phyloP scores from a whole-genome alignment of 2,113 vertebrate genomes.

The Empidonax alnorum region DNA sequence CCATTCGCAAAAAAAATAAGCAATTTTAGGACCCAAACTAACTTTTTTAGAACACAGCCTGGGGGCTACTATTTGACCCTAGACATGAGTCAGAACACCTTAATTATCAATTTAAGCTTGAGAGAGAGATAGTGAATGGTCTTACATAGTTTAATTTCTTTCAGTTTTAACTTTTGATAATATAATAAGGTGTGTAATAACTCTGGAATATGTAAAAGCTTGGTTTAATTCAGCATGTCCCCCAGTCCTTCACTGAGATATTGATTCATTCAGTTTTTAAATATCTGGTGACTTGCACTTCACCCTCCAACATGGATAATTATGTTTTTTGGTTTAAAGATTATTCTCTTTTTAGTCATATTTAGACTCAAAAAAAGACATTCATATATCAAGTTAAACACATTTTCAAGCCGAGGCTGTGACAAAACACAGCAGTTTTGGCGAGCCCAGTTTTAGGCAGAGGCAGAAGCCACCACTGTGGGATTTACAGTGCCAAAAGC shows the following conservation, averaged over 20 bases:
- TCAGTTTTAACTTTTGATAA: not conserved
- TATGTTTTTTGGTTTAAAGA: accelerated
- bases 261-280: not conserved
- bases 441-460: not conserved
- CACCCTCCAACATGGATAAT: not conserved
- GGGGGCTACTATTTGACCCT: not conserved
- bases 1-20: not conserved
- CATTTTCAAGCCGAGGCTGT: not conserved
- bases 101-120: not conserved
- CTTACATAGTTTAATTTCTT: not conserved
- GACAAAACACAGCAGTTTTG: not conserved
- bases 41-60: not conserved
- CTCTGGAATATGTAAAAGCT: not conserved
- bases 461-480: not conserved
- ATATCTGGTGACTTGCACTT: not conserved
- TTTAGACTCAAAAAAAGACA: not conserved
- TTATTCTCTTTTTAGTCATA: not conserved
- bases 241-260: not conserved
- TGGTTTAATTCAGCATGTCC: not conserved
- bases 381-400: not conserved
- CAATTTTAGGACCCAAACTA: not conserved
- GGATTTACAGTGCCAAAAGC: not conserved
- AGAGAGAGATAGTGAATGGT: not conserved
- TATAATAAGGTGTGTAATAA: not conserved
- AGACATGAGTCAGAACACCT: not conserved